These are phyloP conservation scores for Julus scandinavius DNA, from an alignment of 2,888 invertebrate species.

Conservation along the genomic window DNA sequence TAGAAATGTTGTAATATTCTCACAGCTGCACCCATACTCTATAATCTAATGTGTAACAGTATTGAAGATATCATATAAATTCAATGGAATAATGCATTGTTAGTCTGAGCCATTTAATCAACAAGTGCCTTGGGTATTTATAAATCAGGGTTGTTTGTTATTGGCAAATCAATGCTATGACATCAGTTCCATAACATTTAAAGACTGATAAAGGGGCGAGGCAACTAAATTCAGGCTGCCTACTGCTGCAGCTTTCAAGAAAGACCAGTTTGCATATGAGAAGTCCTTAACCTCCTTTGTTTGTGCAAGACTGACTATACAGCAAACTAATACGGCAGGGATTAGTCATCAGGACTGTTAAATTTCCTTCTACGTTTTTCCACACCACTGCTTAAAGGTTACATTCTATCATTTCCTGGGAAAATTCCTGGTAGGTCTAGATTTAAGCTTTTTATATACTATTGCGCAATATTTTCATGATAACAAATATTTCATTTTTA, in stretches of 20 bases:
- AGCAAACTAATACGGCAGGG: neutral
- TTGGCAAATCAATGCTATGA: neutral
- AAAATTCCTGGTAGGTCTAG: neutral
- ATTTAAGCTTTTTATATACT: neutral
- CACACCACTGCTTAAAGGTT: neutral
- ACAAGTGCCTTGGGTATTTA: neutral
- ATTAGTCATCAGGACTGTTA: neutral
- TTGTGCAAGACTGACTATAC: constrained; percentile 15
- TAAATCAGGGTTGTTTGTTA: neutral
- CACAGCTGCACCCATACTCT: too few species aligned
- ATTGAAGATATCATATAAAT: neutral
- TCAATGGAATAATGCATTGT: neutral
- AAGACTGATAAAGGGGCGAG: neutral
- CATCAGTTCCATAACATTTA: neutral
- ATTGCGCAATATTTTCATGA: neutral
- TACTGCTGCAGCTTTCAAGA: neutral
- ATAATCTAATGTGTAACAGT: too few species aligned
- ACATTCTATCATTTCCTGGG: neutral
- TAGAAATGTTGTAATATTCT: too few species aligned
- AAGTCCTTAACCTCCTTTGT: constrained; percentile 21
- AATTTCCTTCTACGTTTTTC: constrained; percentile 8
- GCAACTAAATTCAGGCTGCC: neutral
- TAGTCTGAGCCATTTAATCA: neutral
- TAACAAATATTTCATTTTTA: neutral
- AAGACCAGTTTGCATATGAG: neutral